Evolutionary conservation across 2,797 vertebrate species (phyloP).

Genomic region (Champsocephalus esox): DNA sequence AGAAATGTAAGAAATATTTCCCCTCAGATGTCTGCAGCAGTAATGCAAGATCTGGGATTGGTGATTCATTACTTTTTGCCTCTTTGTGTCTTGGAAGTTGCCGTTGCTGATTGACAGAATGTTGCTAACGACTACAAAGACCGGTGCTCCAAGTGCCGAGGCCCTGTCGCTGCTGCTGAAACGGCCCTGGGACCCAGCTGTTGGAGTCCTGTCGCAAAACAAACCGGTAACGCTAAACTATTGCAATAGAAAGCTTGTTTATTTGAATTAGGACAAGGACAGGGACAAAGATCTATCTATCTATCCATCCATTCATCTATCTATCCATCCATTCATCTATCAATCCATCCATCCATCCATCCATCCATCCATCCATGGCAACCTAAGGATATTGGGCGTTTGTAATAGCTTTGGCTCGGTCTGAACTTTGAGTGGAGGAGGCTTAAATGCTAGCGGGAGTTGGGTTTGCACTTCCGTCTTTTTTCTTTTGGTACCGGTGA

Average conservation of each 20-base stretch:
- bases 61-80: not conserved
- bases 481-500: no score
- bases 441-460: no score
- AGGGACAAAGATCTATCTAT: no score
- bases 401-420: no score
- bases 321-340: no score
- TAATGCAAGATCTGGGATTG: not conserved
- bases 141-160: slow-evolving; percentile 91
- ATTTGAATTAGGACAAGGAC: no score
- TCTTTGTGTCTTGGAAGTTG: slow-evolving; percentile 82
- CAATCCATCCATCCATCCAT: no score
- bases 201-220: slow-evolving; percentile 96
- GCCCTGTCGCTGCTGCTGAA: slow-evolving; percentile 95
- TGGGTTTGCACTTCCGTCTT: no score
- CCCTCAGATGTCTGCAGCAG: not conserved
- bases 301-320: no score
- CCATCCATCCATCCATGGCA: no score
- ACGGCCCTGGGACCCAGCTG: slow-evolving; percentile 97
- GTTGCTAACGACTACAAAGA: slow-evolving; percentile 92
- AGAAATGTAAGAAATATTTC: not conserved
- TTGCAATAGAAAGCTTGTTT: not conserved
- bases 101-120: slow-evolving; percentile 96
- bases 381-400: no score
- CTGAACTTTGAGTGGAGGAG: no score
- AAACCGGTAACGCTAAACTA: slow-evolving; percentile 88